Conservation (phyloP, 2,797 vertebrate genomes). For the Geotrypetes seraphini region DNA sequence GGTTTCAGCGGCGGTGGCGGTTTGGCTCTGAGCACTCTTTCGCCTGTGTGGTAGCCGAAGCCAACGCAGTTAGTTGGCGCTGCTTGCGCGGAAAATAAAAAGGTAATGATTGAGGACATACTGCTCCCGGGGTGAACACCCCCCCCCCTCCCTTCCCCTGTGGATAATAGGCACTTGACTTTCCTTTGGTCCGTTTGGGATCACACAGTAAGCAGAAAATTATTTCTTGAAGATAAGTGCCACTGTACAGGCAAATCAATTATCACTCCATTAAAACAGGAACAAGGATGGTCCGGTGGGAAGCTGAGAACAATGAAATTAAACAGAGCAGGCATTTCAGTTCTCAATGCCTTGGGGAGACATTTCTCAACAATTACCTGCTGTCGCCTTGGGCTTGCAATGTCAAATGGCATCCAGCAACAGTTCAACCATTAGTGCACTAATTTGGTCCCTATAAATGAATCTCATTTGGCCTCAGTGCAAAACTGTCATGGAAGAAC, state of each 20-base stretch:
- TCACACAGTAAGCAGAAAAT: not conserved
- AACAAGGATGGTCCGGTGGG: not conserved
- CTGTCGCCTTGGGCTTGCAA: slow-evolving; percentile 16
- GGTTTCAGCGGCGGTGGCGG: too few species aligned
- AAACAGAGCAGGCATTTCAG: slow-evolving; percentile 10
- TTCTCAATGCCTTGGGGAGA: slow-evolving; percentile 8
- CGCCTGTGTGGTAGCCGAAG: too few species aligned
- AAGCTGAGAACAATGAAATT: too few species aligned
- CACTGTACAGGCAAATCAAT: slow-evolving; percentile 14
- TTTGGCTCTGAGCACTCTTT: too few species aligned
- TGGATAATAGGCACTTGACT: too few species aligned
- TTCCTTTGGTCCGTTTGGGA: not conserved
- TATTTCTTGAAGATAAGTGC: too few species aligned
- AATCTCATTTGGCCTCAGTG: slow-evolving; percentile 4
- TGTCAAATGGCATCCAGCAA: slow-evolving; percentile 6
- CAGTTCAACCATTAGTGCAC: slow-evolving; percentile 14
- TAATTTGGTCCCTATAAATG: slow-evolving; percentile 3
- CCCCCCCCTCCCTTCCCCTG: too few species aligned
- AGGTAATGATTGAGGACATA: too few species aligned
- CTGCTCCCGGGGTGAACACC: too few species aligned
- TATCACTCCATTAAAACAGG: slow-evolving; percentile 8
- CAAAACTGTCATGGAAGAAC: too few species aligned
- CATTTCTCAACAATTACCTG: slow-evolving; percentile 16
- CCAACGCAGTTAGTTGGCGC: too few species aligned
- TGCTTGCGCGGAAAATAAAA: too few species aligned